Conservation (phyloP, 2,888 invertebrate species). For the Drosophila macrospina region DNA sequence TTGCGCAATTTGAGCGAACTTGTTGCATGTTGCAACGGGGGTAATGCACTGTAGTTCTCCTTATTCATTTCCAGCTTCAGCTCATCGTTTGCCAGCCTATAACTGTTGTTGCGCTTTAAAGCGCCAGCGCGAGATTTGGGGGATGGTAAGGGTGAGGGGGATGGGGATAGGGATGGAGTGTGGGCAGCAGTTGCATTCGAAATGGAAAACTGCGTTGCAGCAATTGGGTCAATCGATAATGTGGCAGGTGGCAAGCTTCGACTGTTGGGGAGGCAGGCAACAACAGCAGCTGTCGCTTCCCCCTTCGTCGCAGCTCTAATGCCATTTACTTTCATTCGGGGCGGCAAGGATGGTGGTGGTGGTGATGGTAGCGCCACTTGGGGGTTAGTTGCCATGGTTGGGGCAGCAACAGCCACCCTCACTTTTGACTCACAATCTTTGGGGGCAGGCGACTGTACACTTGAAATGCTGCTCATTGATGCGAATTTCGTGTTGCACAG, state of each 20-base stretch:
- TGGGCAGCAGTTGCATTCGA: constrained; percentile 52
- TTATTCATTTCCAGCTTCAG: constrained; percentile 86
- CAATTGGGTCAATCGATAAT: constrained; percentile 83
- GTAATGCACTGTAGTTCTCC: constrained; percentile 77
- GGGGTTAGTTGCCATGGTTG: constrained; percentile 9
- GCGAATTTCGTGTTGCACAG: constrained; percentile 64
- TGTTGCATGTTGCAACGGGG: constrained; percentile 69
- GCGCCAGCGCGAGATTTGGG: constrained; percentile 64
- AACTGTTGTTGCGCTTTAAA: constrained; percentile 93
- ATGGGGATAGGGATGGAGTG: not conserved
- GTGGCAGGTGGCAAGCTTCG: not conserved
- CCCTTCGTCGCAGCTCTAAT: constrained; percentile 1
- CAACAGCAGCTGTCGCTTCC: constrained; percentile 8
- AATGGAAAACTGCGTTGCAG: constrained; percentile 73
- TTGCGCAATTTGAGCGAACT: constrained; percentile 72
- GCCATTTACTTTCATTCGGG: constrained; percentile 74
- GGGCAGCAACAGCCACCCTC: constrained; percentile 57
- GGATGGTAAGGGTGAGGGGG: not conserved
- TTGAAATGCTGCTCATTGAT: constrained; percentile 77
- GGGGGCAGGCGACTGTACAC: constrained; percentile 70
- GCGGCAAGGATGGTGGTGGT: constrained; percentile 69
- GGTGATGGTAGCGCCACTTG: constrained; percentile 1
- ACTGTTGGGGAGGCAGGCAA: not conserved
- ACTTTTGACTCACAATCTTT: constrained; percentile 63
- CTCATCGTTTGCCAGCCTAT: constrained; percentile 90